These are phyloP conservation scores for Canis aureus DNA, from an alignment of 2,113 vertebrate species.

Conservation along the genomic window DNA sequence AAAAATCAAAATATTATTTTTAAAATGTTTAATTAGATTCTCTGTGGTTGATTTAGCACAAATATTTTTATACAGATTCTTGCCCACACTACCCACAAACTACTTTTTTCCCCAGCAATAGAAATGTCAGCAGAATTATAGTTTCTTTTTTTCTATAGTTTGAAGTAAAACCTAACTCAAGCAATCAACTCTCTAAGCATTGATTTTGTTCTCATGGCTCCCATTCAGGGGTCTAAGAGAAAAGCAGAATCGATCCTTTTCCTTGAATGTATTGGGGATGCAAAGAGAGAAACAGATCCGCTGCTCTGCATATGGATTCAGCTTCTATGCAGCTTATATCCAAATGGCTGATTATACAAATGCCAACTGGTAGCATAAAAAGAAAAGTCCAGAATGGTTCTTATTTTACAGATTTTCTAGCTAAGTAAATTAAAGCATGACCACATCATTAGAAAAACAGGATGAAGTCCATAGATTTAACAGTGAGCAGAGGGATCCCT, in stretches of 20 bases:
- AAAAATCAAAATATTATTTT: not conserved
- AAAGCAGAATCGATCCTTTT: not conserved
- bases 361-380: not conserved
- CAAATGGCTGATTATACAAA: not conserved
- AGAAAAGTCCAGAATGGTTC: not conserved
- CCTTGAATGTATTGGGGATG: not conserved
- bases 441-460: not conserved
- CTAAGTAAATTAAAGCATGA: conserved; percentile 34
- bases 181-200: not conserved
- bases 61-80: not conserved
- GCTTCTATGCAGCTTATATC: not conserved
- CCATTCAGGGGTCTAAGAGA: not conserved
- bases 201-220: not conserved
- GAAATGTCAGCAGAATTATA: not conserved
- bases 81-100: not conserved
- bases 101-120: not conserved
- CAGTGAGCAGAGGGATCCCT: too few relatives aligned
- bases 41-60: not conserved
- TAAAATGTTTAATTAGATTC: not conserved
- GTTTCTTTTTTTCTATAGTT: not conserved
- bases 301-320: not conserved
- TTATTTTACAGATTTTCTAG: conserved; percentile 15
- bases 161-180: not conserved
- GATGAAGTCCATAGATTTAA: not conserved
- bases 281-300: not conserved